Base-by-base conservation (phyloP, 2,797 vertebrate species). In the Xyrichtys novacula region DNA sequence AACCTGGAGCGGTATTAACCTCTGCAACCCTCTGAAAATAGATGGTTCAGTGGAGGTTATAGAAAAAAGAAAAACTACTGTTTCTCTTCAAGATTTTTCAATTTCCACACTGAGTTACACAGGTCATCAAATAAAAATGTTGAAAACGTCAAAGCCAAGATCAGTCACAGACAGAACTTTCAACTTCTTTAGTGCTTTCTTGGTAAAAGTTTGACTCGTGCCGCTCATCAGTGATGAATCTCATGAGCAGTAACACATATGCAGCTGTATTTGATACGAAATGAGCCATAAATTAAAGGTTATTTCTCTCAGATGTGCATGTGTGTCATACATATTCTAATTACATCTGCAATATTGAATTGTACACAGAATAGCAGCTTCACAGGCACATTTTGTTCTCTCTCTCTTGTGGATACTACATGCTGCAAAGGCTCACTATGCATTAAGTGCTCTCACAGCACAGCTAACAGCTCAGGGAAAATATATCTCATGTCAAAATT, bases 341-440 rank as follows among this genome's bases (percentile, higher is more conserved):
- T 44, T 32, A 46, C n/a, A 28, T 34, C 20, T 7, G 29, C 6
- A 17, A 6, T 32, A 31, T 12, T 11, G 5, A 42, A 20, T 28
- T n/a, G 10, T 14, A 57, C 8, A 26, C 22, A 55, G 6, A 46
- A 36, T 39, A 20, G 22, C 14, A 14, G 19, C 19, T 16, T 39
- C 16, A 29, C 17, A 11, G 12, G 12, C 25, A 60, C 1, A 29
- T 17, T 19, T 6, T 14, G 1, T 17, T 40, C 19, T 7, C 14
- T 14, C 1, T 17, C 1, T 63, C 29, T 6, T 32, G 28, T 53
- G 67, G 44, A 76, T 44, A 62, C 29, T 44, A 5, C 22, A 34
- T n/a, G 49, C 48, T 42, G 40, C 60, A 52, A 49, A 3, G 16
- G 44, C 26, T 80, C 62, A 25, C 58, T 62, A 57, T 3, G n/a